Evolutionary conservation across 2,888 invertebrate species (phyloP), one percentile per base, ranked within the genome.

Genomic region (Metopia argyrocephala): DNA sequence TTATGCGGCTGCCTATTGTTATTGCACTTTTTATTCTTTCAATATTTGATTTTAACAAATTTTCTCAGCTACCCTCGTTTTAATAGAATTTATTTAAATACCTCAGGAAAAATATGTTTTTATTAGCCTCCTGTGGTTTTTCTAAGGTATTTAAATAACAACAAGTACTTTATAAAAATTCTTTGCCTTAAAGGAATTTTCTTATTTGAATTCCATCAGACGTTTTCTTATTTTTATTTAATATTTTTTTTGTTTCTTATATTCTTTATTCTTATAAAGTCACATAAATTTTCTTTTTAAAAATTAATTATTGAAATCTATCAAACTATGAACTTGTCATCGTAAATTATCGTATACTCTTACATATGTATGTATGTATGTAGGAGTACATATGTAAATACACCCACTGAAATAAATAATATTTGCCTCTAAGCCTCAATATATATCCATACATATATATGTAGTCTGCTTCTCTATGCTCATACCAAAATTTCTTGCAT

Each of bases 291-390:
- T 50, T 70, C 50, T 21, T 70, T 45, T 38, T n/a, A n/a, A 38
- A 64, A 70, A 76, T 70, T 76, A 70, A 76, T 69, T 76, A 70
- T 76, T 70, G 64, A 57, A 76, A 68, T 76, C 73, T 76, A 71
- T 76, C 73, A 73, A 71, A 76, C 71, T 68, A 45, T 73, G 73
- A 80, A 76, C 76, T 68, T 76, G 66, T 73, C 65, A 62, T 38
- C 76, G 73, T 80, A 80, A 80, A 76, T 80, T 76, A 76, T 66
- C 45, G 28, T 12, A 18, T 18, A n/a, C n/a, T n/a, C n/a, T n/a
- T n/a, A n/a, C 31, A 48, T 20, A 48, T 48, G 20, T 48, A 48
- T 48, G n/a, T 1, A 48, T 2, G 18, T n/a, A n/a, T n/a, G 18
- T 20, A n/a, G n/a, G 6, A 0, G 4, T 48, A 18, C 6, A 38